Conservation (phyloP, 2,888 invertebrate genomes). For the Caenorhabditis doughertyi region DNA sequence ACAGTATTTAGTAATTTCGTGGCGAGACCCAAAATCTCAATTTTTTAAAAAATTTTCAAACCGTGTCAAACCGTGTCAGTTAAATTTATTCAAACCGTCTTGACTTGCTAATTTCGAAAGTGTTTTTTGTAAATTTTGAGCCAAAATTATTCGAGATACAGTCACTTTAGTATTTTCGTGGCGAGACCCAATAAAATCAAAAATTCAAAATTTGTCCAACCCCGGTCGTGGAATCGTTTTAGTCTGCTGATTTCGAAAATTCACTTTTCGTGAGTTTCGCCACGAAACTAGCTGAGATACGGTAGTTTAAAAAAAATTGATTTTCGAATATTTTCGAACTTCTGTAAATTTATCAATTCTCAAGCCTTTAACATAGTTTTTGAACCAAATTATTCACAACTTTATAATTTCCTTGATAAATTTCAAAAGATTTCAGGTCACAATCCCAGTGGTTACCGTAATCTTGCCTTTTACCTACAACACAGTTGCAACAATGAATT, state of each 20-base stretch:
- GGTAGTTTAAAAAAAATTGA: too few relatives aligned
- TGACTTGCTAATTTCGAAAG: neutral
- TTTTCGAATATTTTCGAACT: too few relatives aligned
- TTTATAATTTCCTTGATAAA: neutral
- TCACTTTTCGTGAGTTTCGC: neutral
- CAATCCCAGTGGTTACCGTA: constrained; percentile 37
- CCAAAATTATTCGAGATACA: too few relatives aligned
- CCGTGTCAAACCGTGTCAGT: neutral
- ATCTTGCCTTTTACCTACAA: constrained; percentile 2
- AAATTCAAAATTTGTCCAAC: too few relatives aligned
- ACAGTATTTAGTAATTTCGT: neutral
- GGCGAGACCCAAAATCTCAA: neutral
- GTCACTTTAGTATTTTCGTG: too few relatives aligned
- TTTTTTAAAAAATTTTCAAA: neutral
- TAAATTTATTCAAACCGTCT: neutral
- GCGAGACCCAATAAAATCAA: too few relatives aligned
- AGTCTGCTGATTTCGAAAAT: neutral
- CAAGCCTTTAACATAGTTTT: neutral
- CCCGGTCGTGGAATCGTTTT: too few relatives aligned
- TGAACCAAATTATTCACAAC: neutral
- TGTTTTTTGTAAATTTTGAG: too few relatives aligned
- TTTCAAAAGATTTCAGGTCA: constrained; percentile 6
- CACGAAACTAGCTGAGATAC: too few relatives aligned
- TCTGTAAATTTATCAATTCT: too few relatives aligned
- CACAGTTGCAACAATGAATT: neutral